phyloP scores from a whole-genome alignment of 2,113 vertebrate species.

The Isurus oxyrinchus region DNA sequence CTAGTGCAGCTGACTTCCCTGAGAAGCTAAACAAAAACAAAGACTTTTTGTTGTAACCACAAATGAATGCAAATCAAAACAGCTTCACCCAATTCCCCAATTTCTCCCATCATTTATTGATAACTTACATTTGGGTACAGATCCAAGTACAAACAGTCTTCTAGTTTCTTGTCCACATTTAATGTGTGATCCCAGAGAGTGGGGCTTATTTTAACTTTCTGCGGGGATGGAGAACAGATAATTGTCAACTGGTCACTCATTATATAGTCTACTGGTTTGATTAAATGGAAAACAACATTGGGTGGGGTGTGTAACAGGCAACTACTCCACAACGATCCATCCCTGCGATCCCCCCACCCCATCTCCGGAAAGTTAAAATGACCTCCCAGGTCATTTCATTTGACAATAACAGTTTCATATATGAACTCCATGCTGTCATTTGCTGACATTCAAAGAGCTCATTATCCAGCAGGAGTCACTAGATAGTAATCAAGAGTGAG shows the following conservation, averaged over 20 bases:
- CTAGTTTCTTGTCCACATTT: background rate
- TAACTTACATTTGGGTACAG: background rate
- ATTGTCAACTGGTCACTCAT: background rate
- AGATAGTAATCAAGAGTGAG: background rate
- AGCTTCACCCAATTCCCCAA: background rate
- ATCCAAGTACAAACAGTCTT: background rate
- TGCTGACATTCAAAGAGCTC: background rate
- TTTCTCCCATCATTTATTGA: background rate
- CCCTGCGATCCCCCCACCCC: no score
- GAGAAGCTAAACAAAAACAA: constrained; percentile 13
- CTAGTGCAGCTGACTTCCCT: background rate
- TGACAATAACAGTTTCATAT: background rate
- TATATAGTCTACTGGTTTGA: background rate
- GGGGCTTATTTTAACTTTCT: background rate
- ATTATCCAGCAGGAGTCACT: background rate
- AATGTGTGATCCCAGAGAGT: background rate
- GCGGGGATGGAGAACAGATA: background rate
- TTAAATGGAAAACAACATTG: background rate
- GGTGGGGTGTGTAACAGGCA: background rate
- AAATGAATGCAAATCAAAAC: background rate
- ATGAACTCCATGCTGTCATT: background rate
- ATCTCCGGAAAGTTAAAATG: background rate
- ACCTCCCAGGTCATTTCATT: background rate
- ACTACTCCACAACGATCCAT: background rate
- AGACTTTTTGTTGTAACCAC: background rate